These are phyloP conservation scores for Zingel zingel DNA, from an alignment of 2,113 vertebrate species.

Conservation along the genomic window DNA sequence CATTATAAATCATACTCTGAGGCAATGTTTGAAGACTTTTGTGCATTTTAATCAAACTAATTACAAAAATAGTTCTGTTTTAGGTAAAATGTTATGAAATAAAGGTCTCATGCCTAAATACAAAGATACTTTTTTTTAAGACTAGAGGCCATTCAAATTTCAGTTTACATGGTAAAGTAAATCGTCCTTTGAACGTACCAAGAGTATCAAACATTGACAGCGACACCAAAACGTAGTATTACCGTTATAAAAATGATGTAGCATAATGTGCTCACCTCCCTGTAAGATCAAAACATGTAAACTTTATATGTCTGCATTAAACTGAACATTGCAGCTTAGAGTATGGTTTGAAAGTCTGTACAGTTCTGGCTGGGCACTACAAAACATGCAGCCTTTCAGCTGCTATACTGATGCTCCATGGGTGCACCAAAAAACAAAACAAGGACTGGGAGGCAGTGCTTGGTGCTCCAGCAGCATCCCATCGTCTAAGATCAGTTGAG, in stretches of 20 bases:
- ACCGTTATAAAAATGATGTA: conserved; percentile 21
- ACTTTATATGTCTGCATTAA: conserved; percentile 39
- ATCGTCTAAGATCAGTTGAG: conserved; percentile 8
- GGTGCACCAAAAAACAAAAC: conserved; percentile 5
- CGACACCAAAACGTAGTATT: not conserved
- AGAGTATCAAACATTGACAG: conserved; percentile 31
- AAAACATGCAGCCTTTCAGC: conserved; percentile 48
- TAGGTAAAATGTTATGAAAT: not conserved
- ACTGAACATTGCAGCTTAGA: conserved; percentile 57
- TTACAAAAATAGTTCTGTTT: conserved; percentile 51
- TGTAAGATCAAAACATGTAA: conserved; percentile 49
- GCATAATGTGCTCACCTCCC: conserved; percentile 5
- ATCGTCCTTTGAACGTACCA: conserved; percentile 13
- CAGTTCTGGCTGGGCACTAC: conserved; percentile 24
- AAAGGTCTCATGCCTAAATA: not conserved
- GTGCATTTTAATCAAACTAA: conserved; percentile 42
- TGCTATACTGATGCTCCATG: conserved; percentile 35
- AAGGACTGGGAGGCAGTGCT: conserved; percentile 66
- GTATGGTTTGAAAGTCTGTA: conserved; percentile 48
- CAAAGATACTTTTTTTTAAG: not conserved
- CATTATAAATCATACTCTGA: conserved; percentile 66
- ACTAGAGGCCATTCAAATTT: conserved; percentile 2
- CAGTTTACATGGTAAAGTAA: not conserved
- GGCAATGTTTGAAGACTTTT: conserved; percentile 31
- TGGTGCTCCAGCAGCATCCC: conserved; percentile 41